A percentile compares a stretch with the other conserved stretches of the same genome.
These are phyloP conservation scores for Drosophila takahashii DNA, from an alignment of 1,140 invertebrate genomes.

Conservation along the genomic window DNA sequence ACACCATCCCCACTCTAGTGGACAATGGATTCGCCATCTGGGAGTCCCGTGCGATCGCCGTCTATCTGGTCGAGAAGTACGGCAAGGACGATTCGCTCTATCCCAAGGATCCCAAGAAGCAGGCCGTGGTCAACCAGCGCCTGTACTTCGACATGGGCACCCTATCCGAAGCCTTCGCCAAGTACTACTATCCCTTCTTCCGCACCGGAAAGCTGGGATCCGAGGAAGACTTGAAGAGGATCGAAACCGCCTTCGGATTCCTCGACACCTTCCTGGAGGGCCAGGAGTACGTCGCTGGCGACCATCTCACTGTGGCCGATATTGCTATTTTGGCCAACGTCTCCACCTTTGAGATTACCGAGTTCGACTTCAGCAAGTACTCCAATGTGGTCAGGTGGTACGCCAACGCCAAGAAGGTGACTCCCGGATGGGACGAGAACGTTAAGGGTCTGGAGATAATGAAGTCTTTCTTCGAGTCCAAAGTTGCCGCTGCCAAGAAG, in stretches of 20 bases:
- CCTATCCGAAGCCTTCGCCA: constrained; percentile 79
- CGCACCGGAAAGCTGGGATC: constrained; percentile 86
- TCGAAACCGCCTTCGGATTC: constrained; percentile 87
- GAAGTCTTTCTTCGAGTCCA: constrained; percentile 8
- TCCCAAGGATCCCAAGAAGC: constrained; percentile 86
- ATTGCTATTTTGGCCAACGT: constrained; percentile 87
- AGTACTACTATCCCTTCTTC: constrained; percentile 88
- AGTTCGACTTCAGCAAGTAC: constrained; percentile 88
- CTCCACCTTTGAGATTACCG: constrained; percentile 87
- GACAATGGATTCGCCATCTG: constrained; percentile 64
- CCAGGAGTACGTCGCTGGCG: constrained; percentile 88
- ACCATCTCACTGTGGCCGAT: constrained; percentile 90
- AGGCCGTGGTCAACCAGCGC: constrained; percentile 86
- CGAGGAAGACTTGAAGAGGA: constrained; percentile 87
- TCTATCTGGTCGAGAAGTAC: constrained; percentile 71
- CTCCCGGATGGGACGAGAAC: constrained; percentile 91
- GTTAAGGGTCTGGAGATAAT: constrained; percentile 3
- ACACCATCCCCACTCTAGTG: constrained; percentile 73
- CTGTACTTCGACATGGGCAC: constrained; percentile 87
- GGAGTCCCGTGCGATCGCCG: constrained; percentile 69
- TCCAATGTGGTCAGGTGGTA: constrained; percentile 89
- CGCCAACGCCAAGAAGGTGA: constrained; percentile 87
- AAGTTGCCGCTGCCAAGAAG: neutral
- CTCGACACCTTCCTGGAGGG: constrained; percentile 88
- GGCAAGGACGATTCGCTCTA: constrained; percentile 85